Conservation (phyloP, 2,113 vertebrate genomes). For the Fregetta grallaria region DNA sequence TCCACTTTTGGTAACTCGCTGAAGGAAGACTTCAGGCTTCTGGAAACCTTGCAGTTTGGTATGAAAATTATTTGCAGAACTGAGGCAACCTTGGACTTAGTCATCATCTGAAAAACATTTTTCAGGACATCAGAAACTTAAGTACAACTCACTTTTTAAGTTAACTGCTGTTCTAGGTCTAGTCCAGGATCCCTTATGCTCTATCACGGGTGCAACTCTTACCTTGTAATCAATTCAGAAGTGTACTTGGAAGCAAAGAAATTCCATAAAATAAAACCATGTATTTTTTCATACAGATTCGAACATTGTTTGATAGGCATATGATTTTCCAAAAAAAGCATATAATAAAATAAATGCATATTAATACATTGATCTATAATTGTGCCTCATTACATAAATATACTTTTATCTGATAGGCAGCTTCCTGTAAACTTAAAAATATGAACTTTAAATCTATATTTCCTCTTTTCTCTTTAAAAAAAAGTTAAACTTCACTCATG, state of each 20-base stretch:
- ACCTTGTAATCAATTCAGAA: background rate
- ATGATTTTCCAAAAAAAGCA: background rate
- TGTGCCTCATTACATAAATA: background rate
- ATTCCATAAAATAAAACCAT: background rate
- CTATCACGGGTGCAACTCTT: background rate
- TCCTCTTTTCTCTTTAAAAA: background rate
- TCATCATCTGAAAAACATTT: background rate
- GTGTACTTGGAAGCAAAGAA: background rate
- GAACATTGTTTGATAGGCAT: background rate
- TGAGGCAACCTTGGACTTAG: background rate
- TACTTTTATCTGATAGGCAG: background rate
- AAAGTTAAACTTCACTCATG: background rate
- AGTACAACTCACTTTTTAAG: too few relatives aligned
- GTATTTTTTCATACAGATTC: background rate
- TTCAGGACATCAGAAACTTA: background rate
- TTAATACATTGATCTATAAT: background rate
- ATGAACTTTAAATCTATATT: background rate
- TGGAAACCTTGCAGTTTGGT: background rate
- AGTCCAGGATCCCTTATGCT: background rate
- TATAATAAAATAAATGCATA: background rate
- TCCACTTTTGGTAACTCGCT: background rate
- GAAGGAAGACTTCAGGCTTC: background rate
- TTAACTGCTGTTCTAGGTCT: background rate
- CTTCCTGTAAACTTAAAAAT: background rate
- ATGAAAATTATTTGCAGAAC: background rate